Conservation (phyloP, 2,113 vertebrate genomes). For the Callipepla californica region DNA sequence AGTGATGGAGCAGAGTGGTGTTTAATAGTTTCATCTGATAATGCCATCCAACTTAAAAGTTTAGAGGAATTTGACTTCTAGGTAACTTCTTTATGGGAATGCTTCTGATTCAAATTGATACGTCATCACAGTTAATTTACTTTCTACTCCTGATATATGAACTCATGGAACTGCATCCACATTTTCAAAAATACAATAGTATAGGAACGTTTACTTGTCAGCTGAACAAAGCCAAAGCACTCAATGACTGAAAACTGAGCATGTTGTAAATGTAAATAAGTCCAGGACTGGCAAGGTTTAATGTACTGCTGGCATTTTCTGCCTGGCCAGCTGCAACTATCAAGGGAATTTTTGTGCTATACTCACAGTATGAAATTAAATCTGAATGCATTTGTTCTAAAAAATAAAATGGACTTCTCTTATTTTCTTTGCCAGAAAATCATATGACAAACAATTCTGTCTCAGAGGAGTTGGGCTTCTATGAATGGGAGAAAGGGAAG, state of each 20-base stretch:
- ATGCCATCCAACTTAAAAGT: not conserved
- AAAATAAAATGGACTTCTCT: not conserved
- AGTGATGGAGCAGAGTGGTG: fast-evolving
- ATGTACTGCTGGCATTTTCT: constrained; percentile 9
- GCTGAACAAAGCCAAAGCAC: constrained; percentile 12
- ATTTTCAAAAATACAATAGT: not conserved
- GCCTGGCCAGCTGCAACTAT: not conserved
- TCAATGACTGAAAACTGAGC: not conserved
- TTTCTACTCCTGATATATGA: not conserved
- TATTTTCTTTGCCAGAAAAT: constrained; percentile 11
- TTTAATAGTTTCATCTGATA: not conserved
- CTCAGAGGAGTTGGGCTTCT: not conserved
- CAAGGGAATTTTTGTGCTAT: not conserved
- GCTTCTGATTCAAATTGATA: not conserved
- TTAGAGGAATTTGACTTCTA: constrained; percentile 10
- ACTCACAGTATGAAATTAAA: constrained; percentile 27
- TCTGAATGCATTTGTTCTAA: constrained; percentile 18
- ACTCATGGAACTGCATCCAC: not conserved
- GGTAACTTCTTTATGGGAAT: not conserved
- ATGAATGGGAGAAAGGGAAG: not conserved
- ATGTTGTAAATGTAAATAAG: constrained; percentile 32
- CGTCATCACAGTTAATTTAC: not conserved
- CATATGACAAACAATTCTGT: not conserved
- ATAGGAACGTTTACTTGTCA: constrained; percentile 22
- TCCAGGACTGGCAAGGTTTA: not conserved